phyloP scores from a whole-genome alignment of 2,888 invertebrate species.

The Heteromyza rotundicornis region DNA sequence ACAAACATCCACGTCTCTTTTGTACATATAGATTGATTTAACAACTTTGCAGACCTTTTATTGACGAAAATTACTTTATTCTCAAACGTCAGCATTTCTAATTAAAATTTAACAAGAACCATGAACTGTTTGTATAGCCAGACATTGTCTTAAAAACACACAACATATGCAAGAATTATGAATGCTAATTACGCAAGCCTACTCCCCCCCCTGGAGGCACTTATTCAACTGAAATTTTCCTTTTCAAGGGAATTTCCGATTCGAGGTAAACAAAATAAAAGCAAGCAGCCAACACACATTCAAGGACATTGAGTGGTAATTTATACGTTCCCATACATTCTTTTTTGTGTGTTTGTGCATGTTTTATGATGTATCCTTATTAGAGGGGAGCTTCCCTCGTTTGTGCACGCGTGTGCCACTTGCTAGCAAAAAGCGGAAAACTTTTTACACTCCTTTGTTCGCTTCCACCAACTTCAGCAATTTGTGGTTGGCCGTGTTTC shows the following conservation, averaged over 20 bases:
- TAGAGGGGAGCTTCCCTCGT: not conserved
- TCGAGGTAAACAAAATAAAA: too few species aligned
- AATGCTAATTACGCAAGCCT: too few species aligned
- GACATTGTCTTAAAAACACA: not conserved
- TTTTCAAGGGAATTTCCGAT: too few species aligned
- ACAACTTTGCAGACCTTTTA: too few species aligned
- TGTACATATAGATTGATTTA: too few species aligned
- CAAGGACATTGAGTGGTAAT: slow-evolving; percentile 9
- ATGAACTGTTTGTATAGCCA: not conserved
- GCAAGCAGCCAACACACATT: not conserved
- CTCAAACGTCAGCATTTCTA: too few species aligned
- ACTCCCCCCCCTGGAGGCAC: too few species aligned
- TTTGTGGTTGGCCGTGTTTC: slow-evolving; percentile 8
- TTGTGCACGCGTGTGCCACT: slow-evolving; percentile 14
- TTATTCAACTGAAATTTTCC: too few species aligned
- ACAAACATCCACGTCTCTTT: too few species aligned
- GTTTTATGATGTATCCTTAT: slow-evolving; percentile 5
- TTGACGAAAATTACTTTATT: too few species aligned
- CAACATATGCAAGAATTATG: not conserved
- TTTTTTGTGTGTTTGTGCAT: not conserved
- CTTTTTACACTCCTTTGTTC: not conserved
- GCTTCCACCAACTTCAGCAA: slow-evolving; percentile 1
- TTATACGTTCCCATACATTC: not conserved
- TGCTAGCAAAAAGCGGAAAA: slow-evolving; percentile 16
- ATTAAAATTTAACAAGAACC: too few species aligned